Evolutionary conservation across 2,797 vertebrate species (phyloP).

Genomic region (Cygnus olor): DNA sequence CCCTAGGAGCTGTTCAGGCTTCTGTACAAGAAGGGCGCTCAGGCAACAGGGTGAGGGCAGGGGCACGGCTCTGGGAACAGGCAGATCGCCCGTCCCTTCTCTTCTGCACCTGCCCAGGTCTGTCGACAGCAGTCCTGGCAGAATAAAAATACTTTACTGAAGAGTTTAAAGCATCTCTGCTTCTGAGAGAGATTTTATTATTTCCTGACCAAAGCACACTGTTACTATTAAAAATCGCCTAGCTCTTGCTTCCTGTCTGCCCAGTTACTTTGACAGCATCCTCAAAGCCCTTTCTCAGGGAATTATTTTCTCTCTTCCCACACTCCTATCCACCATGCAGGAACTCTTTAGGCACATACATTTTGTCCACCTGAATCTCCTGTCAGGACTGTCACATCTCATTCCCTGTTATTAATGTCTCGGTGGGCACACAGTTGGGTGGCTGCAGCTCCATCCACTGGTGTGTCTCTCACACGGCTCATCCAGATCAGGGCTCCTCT

Average conservation of each 20-base stretch:
- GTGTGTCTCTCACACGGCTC: not conserved
- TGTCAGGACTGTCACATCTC: not conserved
- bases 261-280: not conserved
- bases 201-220: not conserved
- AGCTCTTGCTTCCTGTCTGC: not conserved
- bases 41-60: not conserved
- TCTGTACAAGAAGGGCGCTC: not conserved
- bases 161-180: not conserved
- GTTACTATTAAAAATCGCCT: not conserved
- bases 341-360: not conserved
- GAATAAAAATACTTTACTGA: not conserved
- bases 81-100: not conserved
- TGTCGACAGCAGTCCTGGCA: not conserved
- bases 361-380: not conserved
- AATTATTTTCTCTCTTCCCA: not conserved
- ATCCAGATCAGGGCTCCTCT: not conserved
- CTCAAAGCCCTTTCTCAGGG: not conserved
- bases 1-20: not conserved
- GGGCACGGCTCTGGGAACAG: not conserved
- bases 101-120: not conserved
- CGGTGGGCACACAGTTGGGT: not conserved
- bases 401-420: not conserved
- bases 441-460: not conserved
- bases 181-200: not conserved
- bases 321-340: not conserved